Base-by-base conservation (phyloP, 2,888 invertebrate genomes). In the Heliconius hortense region DNA sequence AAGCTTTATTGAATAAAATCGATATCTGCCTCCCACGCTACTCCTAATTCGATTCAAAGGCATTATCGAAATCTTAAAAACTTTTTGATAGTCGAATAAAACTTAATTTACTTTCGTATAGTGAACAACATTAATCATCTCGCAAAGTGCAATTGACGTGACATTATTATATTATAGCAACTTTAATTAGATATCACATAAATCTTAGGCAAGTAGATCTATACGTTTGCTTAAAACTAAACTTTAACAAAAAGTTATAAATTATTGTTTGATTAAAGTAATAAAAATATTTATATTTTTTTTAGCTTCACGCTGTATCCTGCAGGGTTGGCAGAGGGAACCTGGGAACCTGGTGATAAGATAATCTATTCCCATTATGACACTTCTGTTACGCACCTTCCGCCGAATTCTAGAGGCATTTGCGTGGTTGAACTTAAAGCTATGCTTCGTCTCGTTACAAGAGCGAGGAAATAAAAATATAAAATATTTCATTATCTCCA, bases 21-120 rank as follows among this genome's bases (percentile, higher is more conserved):
- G 85, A 87, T 87, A 88, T 85, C 83, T 79, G 31, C 88, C 89
- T 86, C 90, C 90, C 88, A 90, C 88, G 82, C 82, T 77, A 81
- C 79, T 59, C 77, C 78, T 80, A 79, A 81, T 76, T 83, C 83
- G 82, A 85, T 81, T 81, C 80, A 84, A 83, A 80, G 82, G 83
- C 82, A 82, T 78, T 76, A 78, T 74, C 78, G 62, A 76, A 79
- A 77, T 77, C 72, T 62, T 67, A 69, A 79, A 69, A 76, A 76
- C 63, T 74, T 68, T 69, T 79, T 78, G 82, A 84, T 84, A 82
- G 82, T 83, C 79, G 81, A 81, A 79, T 80, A 82, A 81, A 80
- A 78, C 73, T 84, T 85, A 83, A 84, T 84, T 84, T 80, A 79
- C 79, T 83, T 83, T 81, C 81, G 81, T 84, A 85, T 84, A 85